Evolutionary conservation across 2,888 invertebrate genomes (phyloP).

Genomic region (Bombylius major): DNA sequence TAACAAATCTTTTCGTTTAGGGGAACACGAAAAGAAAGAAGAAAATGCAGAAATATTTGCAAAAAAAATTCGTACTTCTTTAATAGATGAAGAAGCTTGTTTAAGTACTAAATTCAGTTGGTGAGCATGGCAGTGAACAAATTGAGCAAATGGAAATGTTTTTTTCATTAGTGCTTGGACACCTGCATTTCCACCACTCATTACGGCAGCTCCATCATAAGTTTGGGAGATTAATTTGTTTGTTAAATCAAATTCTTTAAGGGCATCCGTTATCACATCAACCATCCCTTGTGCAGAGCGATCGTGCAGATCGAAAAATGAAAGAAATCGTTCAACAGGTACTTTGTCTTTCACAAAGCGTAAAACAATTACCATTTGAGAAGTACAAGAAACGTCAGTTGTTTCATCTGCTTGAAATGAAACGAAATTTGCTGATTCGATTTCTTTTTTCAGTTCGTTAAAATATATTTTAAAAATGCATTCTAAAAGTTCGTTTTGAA

Average conservation of each 20-base stretch:
- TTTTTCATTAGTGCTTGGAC: constrained; percentile 1
- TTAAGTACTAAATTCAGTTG: constrained; percentile 2
- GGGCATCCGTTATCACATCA: background rate
- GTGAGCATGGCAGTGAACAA: constrained; percentile 2
- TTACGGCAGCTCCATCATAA: constrained; percentile 1
- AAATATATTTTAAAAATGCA: background rate
- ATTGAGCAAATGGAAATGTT: background rate
- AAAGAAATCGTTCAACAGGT: background rate
- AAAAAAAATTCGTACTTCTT: background rate
- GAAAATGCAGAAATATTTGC: background rate
- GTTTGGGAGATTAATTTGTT: constrained; percentile 1
- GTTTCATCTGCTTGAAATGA: background rate
- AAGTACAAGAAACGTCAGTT: background rate
- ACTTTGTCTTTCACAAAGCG: background rate
- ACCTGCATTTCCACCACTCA: background rate
- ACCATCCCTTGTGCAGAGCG: background rate
- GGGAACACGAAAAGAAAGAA: background rate
- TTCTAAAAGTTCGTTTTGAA: constrained; percentile 1
- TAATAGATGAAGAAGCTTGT: background rate
- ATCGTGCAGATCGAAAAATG: background rate
- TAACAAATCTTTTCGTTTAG: background rate
- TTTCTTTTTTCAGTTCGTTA: background rate
- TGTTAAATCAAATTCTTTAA: background rate
- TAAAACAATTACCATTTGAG: background rate
- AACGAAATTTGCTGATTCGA: background rate